Evolutionary conservation across 2,797 vertebrate species (phyloP), one percentile per base, ranked within the genome.

Genomic region (Sciaenops ocellatus): DNA sequence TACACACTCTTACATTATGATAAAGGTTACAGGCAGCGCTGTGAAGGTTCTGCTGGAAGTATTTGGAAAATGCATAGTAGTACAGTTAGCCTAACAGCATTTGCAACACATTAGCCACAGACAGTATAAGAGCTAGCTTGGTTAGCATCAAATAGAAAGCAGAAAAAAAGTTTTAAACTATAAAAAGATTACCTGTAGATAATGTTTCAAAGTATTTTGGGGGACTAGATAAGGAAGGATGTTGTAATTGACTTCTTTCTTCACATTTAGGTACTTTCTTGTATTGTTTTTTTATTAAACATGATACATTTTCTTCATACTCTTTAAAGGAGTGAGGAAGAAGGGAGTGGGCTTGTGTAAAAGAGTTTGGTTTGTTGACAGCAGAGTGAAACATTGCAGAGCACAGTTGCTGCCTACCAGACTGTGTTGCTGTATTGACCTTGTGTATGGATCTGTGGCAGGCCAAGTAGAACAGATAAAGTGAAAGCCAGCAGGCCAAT

Each of bases 401-500:
- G 22, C n/a, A 26, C 8, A 22, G 56, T 9, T 28, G 15, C 67
- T 59, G 76, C 24, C 34, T 46, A 42, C 50, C 46, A 22, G 60
- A 61, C 76, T 22, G 82, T 65, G 72, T 6, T 56, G 73, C 84
- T 44, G 38, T 78, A 84, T 88, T 71, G 89, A 89, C 80, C 78
- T 26, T 41, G 71, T 16, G 38, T 73, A 87, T 87, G 66, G 85
- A 92, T 89, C 88, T 16, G 44, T 70, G 54, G 54, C 74, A 69
- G 20, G 61, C 61, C 56, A 66, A 83, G 81, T 76, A 77, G 73
- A 69, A 74, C 63, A 78, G 83, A 86, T 86, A 78, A 85, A 85
- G 73, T 63, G 70, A 85, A 70, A 83, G 80, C 74, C 76, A 54
- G 69, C 70, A 69, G 74, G 82, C 69, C 48, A 56, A 71, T 87